Conservation (phyloP, 2,113 vertebrate species). For the Pelecanoides urinatrix region DNA sequence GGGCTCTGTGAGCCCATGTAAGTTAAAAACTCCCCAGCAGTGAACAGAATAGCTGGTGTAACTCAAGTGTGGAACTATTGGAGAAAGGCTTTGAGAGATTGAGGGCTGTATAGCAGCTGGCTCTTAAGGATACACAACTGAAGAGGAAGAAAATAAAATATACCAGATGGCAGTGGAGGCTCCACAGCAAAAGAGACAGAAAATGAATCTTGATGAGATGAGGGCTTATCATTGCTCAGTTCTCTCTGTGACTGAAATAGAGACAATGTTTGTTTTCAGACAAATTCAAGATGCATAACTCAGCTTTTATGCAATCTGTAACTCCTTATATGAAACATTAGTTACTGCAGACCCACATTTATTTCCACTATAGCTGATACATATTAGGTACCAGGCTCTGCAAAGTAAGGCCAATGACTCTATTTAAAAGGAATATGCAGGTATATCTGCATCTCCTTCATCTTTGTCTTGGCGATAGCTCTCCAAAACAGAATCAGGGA, state of each 20-base stretch:
- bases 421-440: not conserved
- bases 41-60: not conserved
- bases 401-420: not conserved
- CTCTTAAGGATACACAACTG: conserved; percentile 19
- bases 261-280: conserved; percentile 50
- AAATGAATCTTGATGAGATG: conserved; percentile 49
- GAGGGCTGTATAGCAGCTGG: conserved; percentile 2
- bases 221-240: not conserved
- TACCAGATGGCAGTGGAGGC: conserved; percentile 50
- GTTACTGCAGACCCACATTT: not conserved
- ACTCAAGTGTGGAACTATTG: not conserved
- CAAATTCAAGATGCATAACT: conserved; percentile 21
- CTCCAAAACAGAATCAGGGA: not conserved
- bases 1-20: not conserved
- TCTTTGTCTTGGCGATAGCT: not conserved
- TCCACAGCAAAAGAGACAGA: conserved; percentile 32
- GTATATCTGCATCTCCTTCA: not conserved
- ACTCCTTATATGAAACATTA: not conserved
- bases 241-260: conserved; percentile 26
- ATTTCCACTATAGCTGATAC: not conserved
- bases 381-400: not conserved
- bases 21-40: not conserved
- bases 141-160: conserved; percentile 59
- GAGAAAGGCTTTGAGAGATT: not conserved
- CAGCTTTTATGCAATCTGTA: not conserved